These are phyloP conservation scores for Urocitellus parryii DNA, from an alignment of 2,113 vertebrate species.

Conservation along the genomic window DNA sequence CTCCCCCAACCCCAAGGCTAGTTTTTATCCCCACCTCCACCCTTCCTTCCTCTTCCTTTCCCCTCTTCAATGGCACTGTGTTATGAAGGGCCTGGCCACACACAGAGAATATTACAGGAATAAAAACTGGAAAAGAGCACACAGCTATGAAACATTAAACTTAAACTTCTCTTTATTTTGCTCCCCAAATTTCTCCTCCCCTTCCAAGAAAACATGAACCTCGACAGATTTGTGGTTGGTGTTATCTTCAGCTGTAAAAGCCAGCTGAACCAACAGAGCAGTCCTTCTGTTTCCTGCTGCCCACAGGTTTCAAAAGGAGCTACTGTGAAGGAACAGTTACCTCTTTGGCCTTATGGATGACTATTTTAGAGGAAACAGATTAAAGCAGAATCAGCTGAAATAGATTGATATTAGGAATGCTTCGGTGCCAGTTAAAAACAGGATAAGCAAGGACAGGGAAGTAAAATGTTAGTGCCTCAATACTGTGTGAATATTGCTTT, in stretches of 20 bases:
- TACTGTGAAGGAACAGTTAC: constrained; percentile 70
- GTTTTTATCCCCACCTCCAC: constrained; percentile 7
- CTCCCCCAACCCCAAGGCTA: background rate
- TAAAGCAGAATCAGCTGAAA: background rate
- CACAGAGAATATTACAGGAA: constrained; percentile 77
- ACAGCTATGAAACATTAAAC: constrained; percentile 78
- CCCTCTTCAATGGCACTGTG: constrained; percentile 60
- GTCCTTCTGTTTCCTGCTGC: constrained; percentile 78
- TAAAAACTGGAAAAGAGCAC: constrained; percentile 81
- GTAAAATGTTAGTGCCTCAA: background rate
- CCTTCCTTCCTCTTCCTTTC: constrained; percentile 44
- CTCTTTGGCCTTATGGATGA: constrained; percentile 62
- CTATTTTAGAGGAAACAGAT: constrained; percentile 41
- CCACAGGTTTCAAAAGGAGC: constrained; percentile 77
- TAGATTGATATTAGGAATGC: background rate
- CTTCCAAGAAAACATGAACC: constrained; percentile 75
- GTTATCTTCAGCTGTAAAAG: constrained; percentile 84
- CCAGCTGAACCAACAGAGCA: constrained; percentile 84
- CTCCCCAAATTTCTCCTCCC: constrained; percentile 73
- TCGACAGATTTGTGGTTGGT: constrained; percentile 50
- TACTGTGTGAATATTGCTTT: background rate
- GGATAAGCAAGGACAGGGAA: background rate
- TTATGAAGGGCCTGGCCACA: constrained; percentile 71
- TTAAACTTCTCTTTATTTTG: constrained; percentile 79
- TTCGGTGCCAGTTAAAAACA: background rate